Conservation (phyloP, 1,140 invertebrate species). For the Ceratitis capitata region DNA sequence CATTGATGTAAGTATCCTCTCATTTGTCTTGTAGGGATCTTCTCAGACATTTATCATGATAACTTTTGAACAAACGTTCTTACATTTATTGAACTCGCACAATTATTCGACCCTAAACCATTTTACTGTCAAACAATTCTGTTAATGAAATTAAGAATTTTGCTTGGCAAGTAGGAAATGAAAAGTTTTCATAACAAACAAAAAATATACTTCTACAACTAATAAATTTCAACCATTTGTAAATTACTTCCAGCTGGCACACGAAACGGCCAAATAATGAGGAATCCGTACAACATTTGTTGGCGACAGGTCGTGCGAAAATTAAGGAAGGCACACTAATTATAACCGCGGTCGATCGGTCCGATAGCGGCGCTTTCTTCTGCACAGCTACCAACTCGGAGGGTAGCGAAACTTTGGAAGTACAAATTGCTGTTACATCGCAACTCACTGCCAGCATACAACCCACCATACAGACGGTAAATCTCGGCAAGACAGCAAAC, state of each 20-base stretch:
- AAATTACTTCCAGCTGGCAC: constrained; percentile 65
- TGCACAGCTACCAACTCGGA: constrained; percentile 69
- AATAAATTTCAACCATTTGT: background rate
- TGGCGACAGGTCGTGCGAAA: constrained; percentile 64
- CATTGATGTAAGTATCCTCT: no score
- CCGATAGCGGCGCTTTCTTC: constrained; percentile 67
- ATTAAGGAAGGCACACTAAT: constrained; percentile 69
- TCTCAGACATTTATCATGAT: no score
- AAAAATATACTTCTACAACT: background rate
- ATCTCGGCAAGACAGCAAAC: constrained; percentile 69
- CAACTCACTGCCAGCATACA: constrained; percentile 68
- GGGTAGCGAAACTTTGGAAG: constrained; percentile 68
- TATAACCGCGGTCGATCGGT: constrained; percentile 68
- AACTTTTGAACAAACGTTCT: no score
- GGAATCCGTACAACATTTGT: constrained; percentile 67
- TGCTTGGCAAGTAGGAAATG: no score
- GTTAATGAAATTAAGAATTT: background rate
- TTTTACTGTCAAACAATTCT: background rate
- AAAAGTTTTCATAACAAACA: background rate
- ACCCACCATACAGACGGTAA: constrained; percentile 68
- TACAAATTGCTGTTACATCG: constrained; percentile 68
- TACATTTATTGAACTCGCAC: no score
- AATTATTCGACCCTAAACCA: background rate
- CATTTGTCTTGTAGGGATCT: no score
- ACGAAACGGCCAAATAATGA: constrained; percentile 66